Evolutionary conservation across 2,113 vertebrate genomes (phyloP).

Genomic region (Notothenia coriiceps): DNA sequence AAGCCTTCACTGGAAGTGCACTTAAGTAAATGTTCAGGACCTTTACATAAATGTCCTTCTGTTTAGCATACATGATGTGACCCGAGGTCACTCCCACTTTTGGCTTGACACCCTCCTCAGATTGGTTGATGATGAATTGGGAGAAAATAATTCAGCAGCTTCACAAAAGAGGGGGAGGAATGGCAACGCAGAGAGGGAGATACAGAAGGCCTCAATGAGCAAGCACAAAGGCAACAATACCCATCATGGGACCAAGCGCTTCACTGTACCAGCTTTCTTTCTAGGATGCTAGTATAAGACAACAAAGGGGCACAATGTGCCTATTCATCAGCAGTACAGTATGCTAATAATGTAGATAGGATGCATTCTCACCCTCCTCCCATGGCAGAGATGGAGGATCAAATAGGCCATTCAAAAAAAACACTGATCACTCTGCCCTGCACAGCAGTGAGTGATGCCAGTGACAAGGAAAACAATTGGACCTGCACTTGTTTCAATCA

Average conservation of each 20-base stretch:
- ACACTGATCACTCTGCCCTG: neutral
- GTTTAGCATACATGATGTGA: constrained; percentile 2
- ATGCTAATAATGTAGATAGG: constrained; percentile 73
- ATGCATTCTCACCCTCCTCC: constrained; percentile 47
- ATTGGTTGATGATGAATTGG: constrained; percentile 52
- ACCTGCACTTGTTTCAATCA: neutral
- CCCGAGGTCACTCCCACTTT: constrained; percentile 29
- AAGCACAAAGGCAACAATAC: constrained; percentile 75
- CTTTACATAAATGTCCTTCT: constrained; percentile 23
- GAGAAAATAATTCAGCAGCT: constrained; percentile 58
- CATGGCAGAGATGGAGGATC: constrained; percentile 36
- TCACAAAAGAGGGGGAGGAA: constrained; percentile 25
- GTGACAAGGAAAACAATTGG: neutral
- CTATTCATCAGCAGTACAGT: constrained; percentile 79
- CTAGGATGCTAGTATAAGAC: constrained; percentile 64
- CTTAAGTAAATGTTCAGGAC: neutral
- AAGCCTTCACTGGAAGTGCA: neutral
- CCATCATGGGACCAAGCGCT: constrained; percentile 65
- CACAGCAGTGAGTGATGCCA: neutral
- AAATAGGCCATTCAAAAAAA: constrained; percentile 36
- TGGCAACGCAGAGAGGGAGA: constrained; percentile 40
- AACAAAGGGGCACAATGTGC: constrained; percentile 75
- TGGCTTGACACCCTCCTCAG: constrained; percentile 11
- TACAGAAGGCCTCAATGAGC: constrained; percentile 71
- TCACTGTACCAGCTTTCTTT: constrained; percentile 78